Conservation (phyloP, 1,140 invertebrate species). For the Papilio aristodemus region DNA sequence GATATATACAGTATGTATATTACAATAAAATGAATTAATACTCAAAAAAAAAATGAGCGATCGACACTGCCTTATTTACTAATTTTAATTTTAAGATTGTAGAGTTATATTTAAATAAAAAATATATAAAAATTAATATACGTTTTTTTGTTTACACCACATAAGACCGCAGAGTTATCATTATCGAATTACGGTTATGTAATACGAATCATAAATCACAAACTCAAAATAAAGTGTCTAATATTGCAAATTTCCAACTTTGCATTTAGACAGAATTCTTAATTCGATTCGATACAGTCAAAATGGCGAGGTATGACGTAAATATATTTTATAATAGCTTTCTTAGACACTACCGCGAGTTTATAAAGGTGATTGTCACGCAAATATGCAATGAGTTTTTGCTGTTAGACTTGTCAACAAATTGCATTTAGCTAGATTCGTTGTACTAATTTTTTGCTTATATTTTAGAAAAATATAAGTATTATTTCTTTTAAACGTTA, state of each 20-base stretch:
- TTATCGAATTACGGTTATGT: no score
- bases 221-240: no score
- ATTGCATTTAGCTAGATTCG: neutral
- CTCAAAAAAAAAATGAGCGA: slow-evolving; percentile 59
- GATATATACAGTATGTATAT: neutral
- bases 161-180: no score
- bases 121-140: slow-evolving; percentile 43
- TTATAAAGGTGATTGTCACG: neutral
- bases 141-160: slow-evolving; percentile 36
- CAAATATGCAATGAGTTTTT: neutral
- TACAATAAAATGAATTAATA: slow-evolving; percentile 63
- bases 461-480: no score
- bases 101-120: slow-evolving; percentile 69
- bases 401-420: neutral
- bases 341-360: neutral
- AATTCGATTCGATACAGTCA: neutral
- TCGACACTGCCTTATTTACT: slow-evolving; percentile 68
- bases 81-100: slow-evolving; percentile 66
- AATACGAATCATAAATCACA: no score
- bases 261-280: neutral
- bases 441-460: no score
- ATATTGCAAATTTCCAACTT: no score
- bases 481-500: no score
- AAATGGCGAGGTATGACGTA: neutral
- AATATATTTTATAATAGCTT: neutral